These are phyloP conservation scores for Lithophane leautieri DNA, from an alignment of 2,888 invertebrate species.

Conservation along the genomic window DNA sequence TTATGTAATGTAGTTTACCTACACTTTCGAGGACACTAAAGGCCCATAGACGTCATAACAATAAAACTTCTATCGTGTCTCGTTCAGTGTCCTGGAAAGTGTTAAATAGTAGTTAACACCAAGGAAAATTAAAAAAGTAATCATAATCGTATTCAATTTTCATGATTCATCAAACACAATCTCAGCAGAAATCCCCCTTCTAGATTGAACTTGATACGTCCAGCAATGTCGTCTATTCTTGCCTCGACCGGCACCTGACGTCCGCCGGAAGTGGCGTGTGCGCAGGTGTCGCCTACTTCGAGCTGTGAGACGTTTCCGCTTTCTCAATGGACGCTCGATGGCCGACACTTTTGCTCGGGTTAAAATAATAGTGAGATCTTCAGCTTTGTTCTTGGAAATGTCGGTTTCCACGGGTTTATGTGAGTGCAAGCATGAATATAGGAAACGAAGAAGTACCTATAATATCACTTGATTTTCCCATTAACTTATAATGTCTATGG, in stretches of 20 bases:
- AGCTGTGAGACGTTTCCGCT: slow-evolving; percentile 64
- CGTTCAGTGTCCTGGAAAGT: no score
- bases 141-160: neutral
- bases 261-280: slow-evolving; percentile 70
- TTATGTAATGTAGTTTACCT: neutral
- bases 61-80: no score
- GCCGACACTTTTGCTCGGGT: slow-evolving; percentile 28
- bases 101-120: neutral
- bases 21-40: no score
- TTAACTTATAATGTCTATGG: neutral
- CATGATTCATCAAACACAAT: slow-evolving; percentile 5
- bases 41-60: no score
- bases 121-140: neutral
- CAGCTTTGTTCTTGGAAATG: slow-evolving; percentile 11
- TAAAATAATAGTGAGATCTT: slow-evolving; percentile 36
- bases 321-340: slow-evolving; percentile 61
- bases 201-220: slow-evolving; percentile 65
- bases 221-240: slow-evolving; percentile 67
- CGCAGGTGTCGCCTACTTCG: slow-evolving; percentile 69
- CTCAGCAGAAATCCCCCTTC: neutral
- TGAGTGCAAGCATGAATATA: neutral
- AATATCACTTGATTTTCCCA: neutral
- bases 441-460: neutral
- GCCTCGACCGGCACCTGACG: slow-evolving; percentile 57
- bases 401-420: neutral